These are phyloP conservation scores for Cantharis flavilabris DNA, from an alignment of 2,888 invertebrate species.

Conservation along the genomic window DNA sequence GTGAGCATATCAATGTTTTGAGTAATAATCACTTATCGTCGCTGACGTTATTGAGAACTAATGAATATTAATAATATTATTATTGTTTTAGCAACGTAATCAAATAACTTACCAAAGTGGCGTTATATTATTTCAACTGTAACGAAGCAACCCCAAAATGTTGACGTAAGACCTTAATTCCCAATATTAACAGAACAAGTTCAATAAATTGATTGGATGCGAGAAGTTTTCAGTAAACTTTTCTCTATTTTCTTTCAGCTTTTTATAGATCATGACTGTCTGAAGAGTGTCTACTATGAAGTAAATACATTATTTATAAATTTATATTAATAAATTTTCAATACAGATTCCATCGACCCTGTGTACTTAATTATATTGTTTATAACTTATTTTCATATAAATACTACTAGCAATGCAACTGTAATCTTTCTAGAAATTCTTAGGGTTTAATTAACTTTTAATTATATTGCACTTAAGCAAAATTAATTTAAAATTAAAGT, in stretches of 20 bases:
- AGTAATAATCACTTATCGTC: neutral
- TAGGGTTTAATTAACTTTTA: neutral
- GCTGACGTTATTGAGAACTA: neutral
- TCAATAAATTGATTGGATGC: neutral
- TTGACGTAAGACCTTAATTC: neutral
- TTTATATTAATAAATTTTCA: slow-evolving; percentile 13
- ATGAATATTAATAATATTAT: neutral
- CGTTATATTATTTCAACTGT: neutral
- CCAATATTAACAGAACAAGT: neutral
- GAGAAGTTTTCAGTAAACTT: neutral
- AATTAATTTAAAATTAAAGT: neutral
- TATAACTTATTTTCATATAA: slow-evolving; percentile 14
- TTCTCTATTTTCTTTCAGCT: neutral
- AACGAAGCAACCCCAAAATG: neutral
- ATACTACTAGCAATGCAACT: slow-evolving; percentile 7
- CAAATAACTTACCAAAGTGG: neutral
- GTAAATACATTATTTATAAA: slow-evolving; percentile 12
- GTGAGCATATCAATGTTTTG: neutral
- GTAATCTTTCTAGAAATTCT: slow-evolving; percentile 9
- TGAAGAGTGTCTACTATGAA: slow-evolving; percentile 14
- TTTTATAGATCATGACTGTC: slow-evolving; percentile 12
- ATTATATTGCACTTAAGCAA: neutral
- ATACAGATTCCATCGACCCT: slow-evolving; percentile 28
- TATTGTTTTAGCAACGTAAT: neutral
- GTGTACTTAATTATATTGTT: slow-evolving; percentile 29